These are phyloP conservation scores for Tylochromis polylepis DNA, from an alignment of 2,113 vertebrate species.

Conservation along the genomic window DNA sequence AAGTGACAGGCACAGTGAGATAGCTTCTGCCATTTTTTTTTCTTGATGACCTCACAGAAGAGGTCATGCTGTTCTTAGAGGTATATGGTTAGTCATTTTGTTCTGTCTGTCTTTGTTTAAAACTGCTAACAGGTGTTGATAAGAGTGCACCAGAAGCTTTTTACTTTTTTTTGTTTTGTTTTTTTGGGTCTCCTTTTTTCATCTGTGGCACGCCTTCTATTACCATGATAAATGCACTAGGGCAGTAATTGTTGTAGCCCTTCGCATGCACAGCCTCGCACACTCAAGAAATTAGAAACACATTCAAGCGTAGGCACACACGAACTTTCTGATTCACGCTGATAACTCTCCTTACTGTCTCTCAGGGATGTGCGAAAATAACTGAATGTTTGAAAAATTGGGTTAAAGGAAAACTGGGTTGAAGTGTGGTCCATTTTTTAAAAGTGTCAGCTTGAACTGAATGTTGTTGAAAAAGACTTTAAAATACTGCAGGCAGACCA, in stretches of 20 bases:
- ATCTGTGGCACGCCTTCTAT: conserved; percentile 13
- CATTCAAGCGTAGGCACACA: neutral
- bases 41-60: neutral
- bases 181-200: neutral
- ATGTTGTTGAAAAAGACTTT: conserved; percentile 6
- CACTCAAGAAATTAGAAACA: conserved; percentile 42
- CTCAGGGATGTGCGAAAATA: conserved; percentile 61
- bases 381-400: conserved; percentile 55
- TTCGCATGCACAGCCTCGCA: neutral
- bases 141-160: conserved; percentile 26
- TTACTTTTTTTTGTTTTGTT: neutral
- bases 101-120: conserved; percentile 14
- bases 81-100: neutral
- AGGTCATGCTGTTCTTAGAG: neutral
- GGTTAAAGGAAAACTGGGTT: conserved; percentile 63
- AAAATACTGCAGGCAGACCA: conserved; percentile 2
- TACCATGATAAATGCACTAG: conserved; percentile 41
- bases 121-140: conserved; percentile 33
- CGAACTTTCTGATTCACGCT: neutral
- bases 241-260: conserved; percentile 48
- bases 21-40: neutral
- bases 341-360: conserved; percentile 37
- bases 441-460: conserved; percentile 29
- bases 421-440: conserved; percentile 54
- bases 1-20: neutral